phyloP scores from a whole-genome alignment of 2,113 vertebrate species.

The Psophia crepitans region DNA sequence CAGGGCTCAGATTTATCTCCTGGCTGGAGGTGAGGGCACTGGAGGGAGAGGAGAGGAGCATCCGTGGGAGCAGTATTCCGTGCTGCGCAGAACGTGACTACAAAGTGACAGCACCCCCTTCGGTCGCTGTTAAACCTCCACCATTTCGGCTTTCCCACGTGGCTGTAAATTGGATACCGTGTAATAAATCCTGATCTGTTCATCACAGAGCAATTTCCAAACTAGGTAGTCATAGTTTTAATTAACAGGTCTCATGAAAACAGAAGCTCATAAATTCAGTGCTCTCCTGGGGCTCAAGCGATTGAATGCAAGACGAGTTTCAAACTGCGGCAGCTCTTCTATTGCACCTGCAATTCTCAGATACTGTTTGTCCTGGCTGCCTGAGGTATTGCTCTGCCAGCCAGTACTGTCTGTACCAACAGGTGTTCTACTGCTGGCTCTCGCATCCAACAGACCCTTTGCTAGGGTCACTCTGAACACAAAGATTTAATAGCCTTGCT shows the following conservation, averaged over 20 bases:
- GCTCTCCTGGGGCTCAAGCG: not conserved
- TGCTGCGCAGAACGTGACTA: rapidly evolving
- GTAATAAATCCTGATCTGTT: not conserved
- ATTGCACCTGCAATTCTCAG: not conserved
- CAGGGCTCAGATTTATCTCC: not conserved
- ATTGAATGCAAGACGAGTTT: not conserved
- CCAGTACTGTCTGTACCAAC: not conserved
- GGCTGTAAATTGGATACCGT: not conserved
- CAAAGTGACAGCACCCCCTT: not conserved
- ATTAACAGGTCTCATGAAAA: not conserved
- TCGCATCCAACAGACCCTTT: not conserved
- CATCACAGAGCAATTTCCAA: not conserved
- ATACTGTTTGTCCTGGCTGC: not conserved
- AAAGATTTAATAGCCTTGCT: not conserved
- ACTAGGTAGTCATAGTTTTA: not conserved
- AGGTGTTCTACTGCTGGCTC: rapidly evolving
- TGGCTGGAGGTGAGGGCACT: not conserved
- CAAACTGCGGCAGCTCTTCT: not conserved
- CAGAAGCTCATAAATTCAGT: not conserved
- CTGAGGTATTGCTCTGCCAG: not conserved
- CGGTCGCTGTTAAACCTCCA: not conserved
- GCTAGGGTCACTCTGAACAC: not conserved
- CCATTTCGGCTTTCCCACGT: not conserved
- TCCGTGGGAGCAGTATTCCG: not conserved
- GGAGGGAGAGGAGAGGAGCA: not conserved